Conservation (phyloP, 2,113 vertebrate species). For the Terrapene triunguis region DNA sequence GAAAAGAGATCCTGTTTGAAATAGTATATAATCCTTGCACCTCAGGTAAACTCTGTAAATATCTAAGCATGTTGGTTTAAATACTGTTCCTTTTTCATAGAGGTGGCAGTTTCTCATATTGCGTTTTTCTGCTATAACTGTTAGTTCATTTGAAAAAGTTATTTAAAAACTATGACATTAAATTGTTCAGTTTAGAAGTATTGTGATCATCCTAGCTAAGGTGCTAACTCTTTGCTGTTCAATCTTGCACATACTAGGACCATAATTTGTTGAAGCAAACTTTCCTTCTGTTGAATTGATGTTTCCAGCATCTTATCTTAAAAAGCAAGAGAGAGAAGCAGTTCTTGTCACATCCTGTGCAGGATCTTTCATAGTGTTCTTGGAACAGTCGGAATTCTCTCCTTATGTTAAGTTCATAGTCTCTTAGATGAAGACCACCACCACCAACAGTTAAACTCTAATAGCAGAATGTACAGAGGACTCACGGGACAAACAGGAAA, state of each 20-base stretch:
- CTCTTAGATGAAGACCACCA: slow-evolving; percentile 13
- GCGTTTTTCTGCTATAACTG: slow-evolving; percentile 55
- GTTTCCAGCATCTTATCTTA: neutral
- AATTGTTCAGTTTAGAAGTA: slow-evolving; percentile 56
- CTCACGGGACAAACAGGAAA: slow-evolving; percentile 5
- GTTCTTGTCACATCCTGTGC: slow-evolving; percentile 48
- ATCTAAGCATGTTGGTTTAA: slow-evolving; percentile 67
- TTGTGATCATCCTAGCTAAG: slow-evolving; percentile 26
- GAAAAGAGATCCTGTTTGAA: slow-evolving; percentile 74
- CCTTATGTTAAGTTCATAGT: slow-evolving; percentile 25
- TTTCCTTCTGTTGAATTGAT: neutral
- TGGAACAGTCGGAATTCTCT: slow-evolving; percentile 8
- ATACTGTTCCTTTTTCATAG: slow-evolving; percentile 47
- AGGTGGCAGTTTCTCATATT: slow-evolving; percentile 56
- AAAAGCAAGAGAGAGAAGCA: slow-evolving; percentile 12
- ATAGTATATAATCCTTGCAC: slow-evolving; percentile 78
- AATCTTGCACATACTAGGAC: slow-evolving; percentile 20
- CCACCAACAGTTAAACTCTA: neutral
- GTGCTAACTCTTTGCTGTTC: slow-evolving; percentile 19
- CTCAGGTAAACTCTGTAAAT: slow-evolving; percentile 85
- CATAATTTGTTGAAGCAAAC: neutral
- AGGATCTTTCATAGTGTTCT: neutral
- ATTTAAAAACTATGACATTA: slow-evolving; percentile 61
- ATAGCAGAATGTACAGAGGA: slow-evolving; percentile 18
- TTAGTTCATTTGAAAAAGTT: slow-evolving; percentile 55